Conservation (phyloP, 2,113 vertebrate genomes). For the Corvus hawaiiensis region DNA sequence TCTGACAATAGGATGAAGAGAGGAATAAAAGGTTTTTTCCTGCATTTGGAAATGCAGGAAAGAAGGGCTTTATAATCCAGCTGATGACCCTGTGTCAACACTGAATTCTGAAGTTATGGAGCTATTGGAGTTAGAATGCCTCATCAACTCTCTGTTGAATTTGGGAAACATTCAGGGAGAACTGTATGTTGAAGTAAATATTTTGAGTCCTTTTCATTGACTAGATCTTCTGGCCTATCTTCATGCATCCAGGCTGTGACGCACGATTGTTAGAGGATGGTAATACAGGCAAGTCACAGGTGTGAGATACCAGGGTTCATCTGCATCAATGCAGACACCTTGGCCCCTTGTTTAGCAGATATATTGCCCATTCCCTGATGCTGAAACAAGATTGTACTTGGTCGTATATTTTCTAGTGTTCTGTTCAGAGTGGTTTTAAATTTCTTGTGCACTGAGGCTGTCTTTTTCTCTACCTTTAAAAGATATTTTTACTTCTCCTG, state of each 20-base stretch:
- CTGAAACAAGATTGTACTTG: background rate
- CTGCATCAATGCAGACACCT: background rate
- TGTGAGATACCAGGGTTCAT: background rate
- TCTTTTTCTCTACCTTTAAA: background rate
- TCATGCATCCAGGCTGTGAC: background rate
- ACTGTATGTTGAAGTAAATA: background rate
- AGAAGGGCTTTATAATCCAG: background rate
- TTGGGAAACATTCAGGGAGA: background rate
- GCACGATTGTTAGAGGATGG: background rate
- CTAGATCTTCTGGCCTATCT: background rate
- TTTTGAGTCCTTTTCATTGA: background rate
- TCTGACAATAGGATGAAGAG: background rate
- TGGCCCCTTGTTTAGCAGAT: background rate
- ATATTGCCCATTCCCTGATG: background rate
- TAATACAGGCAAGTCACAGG: background rate
- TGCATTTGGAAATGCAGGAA: background rate
- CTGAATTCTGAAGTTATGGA: background rate
- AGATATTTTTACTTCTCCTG: background rate
- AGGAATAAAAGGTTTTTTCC: background rate
- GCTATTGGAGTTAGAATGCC: background rate
- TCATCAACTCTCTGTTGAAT: background rate
- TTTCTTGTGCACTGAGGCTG: background rate
- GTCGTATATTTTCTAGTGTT: background rate
- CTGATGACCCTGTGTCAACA: background rate
- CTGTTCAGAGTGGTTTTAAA: background rate